Conservation (phyloP, 1,140 invertebrate species). For the Calephelis nemesis region DNA sequence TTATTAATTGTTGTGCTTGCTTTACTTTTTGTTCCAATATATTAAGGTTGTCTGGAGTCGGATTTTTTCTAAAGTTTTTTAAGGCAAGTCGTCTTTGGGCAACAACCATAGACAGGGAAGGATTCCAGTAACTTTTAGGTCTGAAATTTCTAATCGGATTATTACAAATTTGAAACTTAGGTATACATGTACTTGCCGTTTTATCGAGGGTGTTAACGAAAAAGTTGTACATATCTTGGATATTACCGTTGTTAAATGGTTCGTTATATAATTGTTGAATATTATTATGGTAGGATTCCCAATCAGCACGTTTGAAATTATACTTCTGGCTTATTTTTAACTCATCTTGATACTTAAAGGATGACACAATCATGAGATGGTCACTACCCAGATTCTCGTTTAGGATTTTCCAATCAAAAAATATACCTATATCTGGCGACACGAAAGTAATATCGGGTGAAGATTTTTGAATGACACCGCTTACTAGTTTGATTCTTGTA, state of each 20-base stretch:
- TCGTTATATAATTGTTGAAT: slow-evolving; percentile 17
- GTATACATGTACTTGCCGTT: slow-evolving; percentile 31
- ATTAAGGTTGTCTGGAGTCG: slow-evolving; percentile 5
- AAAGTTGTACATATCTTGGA: slow-evolving; percentile 30
- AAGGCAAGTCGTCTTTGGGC: slow-evolving; percentile 21
- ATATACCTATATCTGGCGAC: slow-evolving; percentile 25
- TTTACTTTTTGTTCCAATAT: neutral
- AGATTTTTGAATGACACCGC: slow-evolving; percentile 25
- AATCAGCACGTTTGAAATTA: slow-evolving; percentile 37
- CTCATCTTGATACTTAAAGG: slow-evolving; percentile 7
- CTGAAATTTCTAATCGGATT: slow-evolving; percentile 30
- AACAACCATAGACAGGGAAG: slow-evolving; percentile 29
- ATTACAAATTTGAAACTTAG: slow-evolving; percentile 26
- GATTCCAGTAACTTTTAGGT: slow-evolving; percentile 36
- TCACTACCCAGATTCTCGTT: slow-evolving; percentile 39
- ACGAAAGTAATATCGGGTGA: slow-evolving; percentile 33
- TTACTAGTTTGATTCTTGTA: slow-evolving; percentile 29
- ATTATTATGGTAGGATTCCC: slow-evolving; percentile 23
- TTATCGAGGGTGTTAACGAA: slow-evolving; percentile 31
- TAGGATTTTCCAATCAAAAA: slow-evolving; percentile 30
- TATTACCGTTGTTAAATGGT: neutral
- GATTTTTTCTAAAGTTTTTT: slow-evolving; percentile 21
- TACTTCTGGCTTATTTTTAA: slow-evolving; percentile 19
- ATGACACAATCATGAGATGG: slow-evolving; percentile 31
- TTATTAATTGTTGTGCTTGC: slow-evolving; percentile 9